Evolutionary conservation across 2,113 vertebrate genomes (phyloP).

Genomic region (Bubo bubo): DNA sequence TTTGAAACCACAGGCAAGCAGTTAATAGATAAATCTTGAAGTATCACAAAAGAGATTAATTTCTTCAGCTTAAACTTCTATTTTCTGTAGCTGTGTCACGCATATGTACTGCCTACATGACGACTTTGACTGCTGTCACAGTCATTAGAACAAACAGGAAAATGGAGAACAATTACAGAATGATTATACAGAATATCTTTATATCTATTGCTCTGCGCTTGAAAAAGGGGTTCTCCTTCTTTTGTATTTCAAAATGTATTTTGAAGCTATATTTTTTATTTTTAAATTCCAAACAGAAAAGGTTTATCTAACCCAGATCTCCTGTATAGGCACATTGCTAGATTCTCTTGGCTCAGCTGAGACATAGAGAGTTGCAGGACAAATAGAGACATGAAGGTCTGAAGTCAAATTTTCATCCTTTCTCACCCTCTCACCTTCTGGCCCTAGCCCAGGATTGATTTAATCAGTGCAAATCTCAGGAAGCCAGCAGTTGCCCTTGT

Average conservation of each 20-base stretch:
- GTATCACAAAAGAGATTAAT: background rate
- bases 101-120: background rate
- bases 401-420: slow-evolving; percentile 2
- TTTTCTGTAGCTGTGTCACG: background rate
- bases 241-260: background rate
- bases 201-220: background rate
- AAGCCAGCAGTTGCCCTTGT: background rate
- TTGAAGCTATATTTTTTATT: background rate
- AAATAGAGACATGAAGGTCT: background rate
- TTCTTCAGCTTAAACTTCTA: background rate
- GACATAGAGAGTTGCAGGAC: background rate
- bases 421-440: background rate
- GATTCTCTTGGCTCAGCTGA: background rate
- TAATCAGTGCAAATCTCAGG: background rate
- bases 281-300: background rate
- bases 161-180: background rate
- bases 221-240: background rate
- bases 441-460: background rate
- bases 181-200: background rate
- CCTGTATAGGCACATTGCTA: background rate
- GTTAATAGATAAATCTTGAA: background rate
- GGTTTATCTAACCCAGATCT: background rate
- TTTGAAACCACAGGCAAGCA: background rate
- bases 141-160: background rate
- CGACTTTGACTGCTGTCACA: background rate